These are phyloP conservation scores for Notiomystis cincta DNA, from an alignment of 2,113 vertebrate genomes.

Conservation along the genomic window DNA sequence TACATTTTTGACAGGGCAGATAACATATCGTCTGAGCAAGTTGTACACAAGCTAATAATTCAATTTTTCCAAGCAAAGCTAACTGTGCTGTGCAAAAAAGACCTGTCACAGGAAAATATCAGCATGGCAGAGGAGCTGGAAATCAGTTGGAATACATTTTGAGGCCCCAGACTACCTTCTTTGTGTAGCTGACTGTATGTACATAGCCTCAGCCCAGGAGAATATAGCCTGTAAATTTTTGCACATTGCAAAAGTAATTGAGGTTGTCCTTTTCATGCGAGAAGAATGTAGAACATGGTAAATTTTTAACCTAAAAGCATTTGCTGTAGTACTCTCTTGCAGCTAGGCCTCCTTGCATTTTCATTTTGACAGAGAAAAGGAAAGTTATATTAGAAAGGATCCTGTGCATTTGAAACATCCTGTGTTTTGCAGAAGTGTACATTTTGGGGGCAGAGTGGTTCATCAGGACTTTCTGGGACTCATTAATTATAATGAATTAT, in stretches of 20 bases:
- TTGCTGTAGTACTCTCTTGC: background rate
- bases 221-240: conserved; percentile 11
- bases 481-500: background rate
- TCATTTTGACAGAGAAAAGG: background rate
- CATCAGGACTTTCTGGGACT: background rate
- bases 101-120: conserved; percentile 52
- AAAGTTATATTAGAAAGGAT: background rate
- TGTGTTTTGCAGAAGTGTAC: background rate
- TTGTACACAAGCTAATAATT: conserved; percentile 70
- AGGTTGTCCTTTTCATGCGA: background rate
- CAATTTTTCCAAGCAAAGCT: conserved; percentile 57
- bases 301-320: background rate
- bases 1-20: conserved; percentile 69
- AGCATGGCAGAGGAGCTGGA: conserved; percentile 18
- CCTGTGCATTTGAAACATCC: background rate
- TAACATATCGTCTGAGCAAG: conserved; percentile 57
- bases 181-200: background rate
- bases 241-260: background rate
- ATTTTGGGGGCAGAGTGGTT: background rate
- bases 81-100: conserved; percentile 37
- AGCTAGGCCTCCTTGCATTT: background rate
- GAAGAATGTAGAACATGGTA: background rate
- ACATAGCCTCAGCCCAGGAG: conserved; percentile 40
- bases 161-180: conserved; percentile 19
- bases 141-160: conserved; percentile 16